A percentile compares a stretch with the other conserved stretches of the same genome.
Evolutionary conservation across 2,113 vertebrate genomes (phyloP).

Genomic region (Tetrao urogallus): DNA sequence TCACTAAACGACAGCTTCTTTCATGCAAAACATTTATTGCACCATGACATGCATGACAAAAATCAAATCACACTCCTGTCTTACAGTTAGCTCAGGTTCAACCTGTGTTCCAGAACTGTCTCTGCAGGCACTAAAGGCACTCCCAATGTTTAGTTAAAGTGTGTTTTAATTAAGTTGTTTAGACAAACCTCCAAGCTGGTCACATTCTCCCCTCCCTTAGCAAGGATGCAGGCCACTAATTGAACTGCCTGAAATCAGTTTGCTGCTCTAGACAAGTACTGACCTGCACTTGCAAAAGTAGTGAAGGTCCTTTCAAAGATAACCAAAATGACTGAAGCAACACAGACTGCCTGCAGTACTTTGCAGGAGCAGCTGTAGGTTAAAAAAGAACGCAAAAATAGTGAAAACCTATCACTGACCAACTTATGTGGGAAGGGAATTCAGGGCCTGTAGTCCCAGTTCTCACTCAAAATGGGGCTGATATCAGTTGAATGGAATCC

Average conservation of each 20-base stretch:
- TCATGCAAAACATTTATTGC: background rate
- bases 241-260: background rate
- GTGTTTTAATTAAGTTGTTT: background rate
- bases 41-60: background rate
- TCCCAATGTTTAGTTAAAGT: background rate
- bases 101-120: conserved; percentile 21
- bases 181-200: background rate
- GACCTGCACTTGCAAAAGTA: background rate
- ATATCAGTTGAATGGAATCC: background rate
- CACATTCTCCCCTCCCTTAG: background rate
- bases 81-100: background rate
- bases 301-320: background rate
- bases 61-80: background rate
- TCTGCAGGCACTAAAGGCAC: background rate
- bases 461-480: background rate
- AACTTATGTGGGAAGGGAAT: background rate
- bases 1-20: background rate
- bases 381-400: background rate
- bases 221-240: background rate
- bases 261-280: background rate
- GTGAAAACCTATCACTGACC: background rate
- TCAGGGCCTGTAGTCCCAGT: background rate
- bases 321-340: background rate
- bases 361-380: background rate
- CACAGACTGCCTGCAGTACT: background rate